Conservation (phyloP, 2,113 vertebrate genomes). For the Strix uralensis region DNA sequence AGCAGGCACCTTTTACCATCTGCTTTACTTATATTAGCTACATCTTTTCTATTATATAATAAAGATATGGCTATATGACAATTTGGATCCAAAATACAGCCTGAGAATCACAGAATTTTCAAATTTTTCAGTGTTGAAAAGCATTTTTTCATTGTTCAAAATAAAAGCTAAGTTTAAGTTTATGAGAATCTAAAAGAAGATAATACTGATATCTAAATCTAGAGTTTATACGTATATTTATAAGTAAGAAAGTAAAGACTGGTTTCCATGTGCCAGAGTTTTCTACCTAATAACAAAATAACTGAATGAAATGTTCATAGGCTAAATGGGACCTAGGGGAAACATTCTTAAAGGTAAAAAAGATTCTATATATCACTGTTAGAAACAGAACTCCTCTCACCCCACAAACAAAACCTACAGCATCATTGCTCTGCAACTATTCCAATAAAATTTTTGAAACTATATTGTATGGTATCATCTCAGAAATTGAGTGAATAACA, state of each 20-base stretch:
- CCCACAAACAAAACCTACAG: background rate
- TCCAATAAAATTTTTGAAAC: background rate
- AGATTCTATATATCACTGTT: background rate
- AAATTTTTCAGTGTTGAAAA: background rate
- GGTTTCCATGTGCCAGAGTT: background rate
- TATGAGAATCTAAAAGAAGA: background rate
- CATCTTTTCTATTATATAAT: constrained; percentile 8
- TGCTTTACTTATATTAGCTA: constrained; percentile 44
- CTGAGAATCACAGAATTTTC: constrained; percentile 6
- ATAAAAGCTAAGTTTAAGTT: background rate
- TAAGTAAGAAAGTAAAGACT: background rate
- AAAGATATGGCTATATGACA: background rate
- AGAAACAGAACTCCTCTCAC: background rate
- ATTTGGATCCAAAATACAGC: constrained; percentile 19
- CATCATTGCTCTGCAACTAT: background rate
- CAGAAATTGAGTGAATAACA: background rate
- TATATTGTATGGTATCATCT: background rate
- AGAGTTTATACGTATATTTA: background rate
- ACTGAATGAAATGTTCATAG: background rate
- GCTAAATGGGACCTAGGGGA: background rate
- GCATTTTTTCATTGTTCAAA: background rate
- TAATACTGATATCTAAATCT: background rate
- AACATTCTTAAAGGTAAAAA: background rate
- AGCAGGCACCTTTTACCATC: constrained; percentile 55
- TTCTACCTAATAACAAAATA: background rate